Conservation (phyloP, 2,113 vertebrate species). For the Crotalus helleri region DNA sequence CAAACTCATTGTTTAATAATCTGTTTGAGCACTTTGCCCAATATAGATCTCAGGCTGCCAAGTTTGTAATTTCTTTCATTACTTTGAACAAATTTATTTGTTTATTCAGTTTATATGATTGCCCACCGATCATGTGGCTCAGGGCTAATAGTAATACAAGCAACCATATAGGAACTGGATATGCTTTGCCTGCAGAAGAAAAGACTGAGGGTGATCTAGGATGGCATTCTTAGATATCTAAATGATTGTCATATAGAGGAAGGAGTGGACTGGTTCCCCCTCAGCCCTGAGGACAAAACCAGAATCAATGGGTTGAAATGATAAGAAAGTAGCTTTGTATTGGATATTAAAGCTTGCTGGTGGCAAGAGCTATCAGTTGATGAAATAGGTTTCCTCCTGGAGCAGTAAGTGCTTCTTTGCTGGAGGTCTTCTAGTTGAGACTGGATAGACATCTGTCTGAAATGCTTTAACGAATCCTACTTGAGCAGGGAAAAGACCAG, state of each 20-base stretch:
- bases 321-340: neutral
- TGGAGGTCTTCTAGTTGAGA: neutral
- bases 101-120: neutral
- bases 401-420: neutral
- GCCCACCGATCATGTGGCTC: neutral
- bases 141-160: neutral
- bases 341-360: neutral
- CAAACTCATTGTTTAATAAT: neutral
- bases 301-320: neutral
- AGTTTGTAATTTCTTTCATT: neutral
- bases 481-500: neutral
- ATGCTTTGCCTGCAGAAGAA: neutral
- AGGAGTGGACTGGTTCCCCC: neutral
- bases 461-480: neutral
- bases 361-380: neutral
- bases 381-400: neutral
- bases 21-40: neutral
- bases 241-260: neutral
- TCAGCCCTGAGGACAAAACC: neutral
- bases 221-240: neutral
- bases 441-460: neutral
- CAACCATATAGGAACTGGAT: neutral
- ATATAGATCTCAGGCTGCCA: neutral
- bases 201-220: neutral
- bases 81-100: neutral